Evolutionary conservation across 1,140 invertebrate species (phyloP).

Genomic region (Gerris buenoi): DNA sequence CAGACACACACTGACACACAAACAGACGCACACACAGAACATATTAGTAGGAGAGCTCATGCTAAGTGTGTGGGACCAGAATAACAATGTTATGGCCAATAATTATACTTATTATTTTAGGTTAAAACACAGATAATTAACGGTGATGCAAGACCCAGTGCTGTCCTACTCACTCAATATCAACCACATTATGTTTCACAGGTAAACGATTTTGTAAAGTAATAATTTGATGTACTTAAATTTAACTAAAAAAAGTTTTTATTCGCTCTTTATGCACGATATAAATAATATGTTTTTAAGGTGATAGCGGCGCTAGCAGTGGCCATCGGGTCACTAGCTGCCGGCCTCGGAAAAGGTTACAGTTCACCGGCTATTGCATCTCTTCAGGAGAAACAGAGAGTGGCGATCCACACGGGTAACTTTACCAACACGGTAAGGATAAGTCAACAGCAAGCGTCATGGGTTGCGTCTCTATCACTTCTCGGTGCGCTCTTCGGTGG

Average conservation of each 20-base stretch:
- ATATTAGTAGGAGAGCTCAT: no score
- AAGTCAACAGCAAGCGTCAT: slow-evolving; percentile 58
- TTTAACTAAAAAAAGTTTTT: not conserved
- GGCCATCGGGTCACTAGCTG: slow-evolving; percentile 61
- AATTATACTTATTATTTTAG: not conserved
- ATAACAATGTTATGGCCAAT: not conserved
- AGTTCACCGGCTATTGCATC: slow-evolving; percentile 70
- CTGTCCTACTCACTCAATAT: not conserved
- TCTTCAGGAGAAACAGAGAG: slow-evolving; percentile 44
- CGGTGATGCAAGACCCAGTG: not conserved
- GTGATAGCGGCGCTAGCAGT: slow-evolving; percentile 62
- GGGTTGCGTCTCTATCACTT: slow-evolving; percentile 64
- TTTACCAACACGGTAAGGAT: slow-evolving; percentile 39
- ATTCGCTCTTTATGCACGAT: not conserved
- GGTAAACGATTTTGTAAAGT: not conserved
- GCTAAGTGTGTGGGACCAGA: no score
- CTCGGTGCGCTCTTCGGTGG: slow-evolving; percentile 56
- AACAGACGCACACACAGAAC: no score
- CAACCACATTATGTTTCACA: not conserved
- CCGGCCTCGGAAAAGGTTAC: slow-evolving; percentile 67
- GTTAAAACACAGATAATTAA: not conserved
- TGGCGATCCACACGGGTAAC: slow-evolving; percentile 18
- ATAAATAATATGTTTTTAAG: slow-evolving; percentile 29
- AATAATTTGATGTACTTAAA: not conserved
- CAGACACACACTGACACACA: no score